phyloP scores from a whole-genome alignment of 2,888 invertebrate genomes.

The Arenicola marina region DNA sequence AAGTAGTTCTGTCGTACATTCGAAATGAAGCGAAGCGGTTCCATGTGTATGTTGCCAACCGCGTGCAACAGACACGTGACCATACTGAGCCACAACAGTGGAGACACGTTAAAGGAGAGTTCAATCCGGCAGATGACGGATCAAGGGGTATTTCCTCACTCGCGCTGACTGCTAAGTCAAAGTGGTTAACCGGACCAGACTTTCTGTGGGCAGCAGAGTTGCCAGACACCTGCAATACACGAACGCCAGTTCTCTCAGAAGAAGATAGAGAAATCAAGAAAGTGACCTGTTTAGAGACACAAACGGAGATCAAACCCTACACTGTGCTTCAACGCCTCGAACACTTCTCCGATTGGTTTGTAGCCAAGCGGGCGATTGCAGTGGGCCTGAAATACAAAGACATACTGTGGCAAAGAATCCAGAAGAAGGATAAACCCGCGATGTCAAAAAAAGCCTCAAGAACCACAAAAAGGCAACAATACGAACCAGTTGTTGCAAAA shows the following conservation, averaged over 20 bases:
- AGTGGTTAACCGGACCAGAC: slow-evolving; percentile 12
- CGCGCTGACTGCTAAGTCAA: background rate
- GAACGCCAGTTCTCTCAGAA: too few relatives aligned
- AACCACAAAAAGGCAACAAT: too few relatives aligned
- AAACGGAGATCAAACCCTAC: background rate
- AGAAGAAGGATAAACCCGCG: too few relatives aligned
- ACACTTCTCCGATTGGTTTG: slow-evolving; percentile 1
- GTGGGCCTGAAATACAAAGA: too few relatives aligned
- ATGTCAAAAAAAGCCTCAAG: too few relatives aligned
- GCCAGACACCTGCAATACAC: too few relatives aligned
- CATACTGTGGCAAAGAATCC: too few relatives aligned
- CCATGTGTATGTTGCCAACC: slow-evolving; percentile 38
- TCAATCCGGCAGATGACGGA: slow-evolving; percentile 37
- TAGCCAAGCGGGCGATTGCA: slow-evolving; percentile 1
- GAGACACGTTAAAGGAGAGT: slow-evolving; percentile 26
- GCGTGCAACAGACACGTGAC: slow-evolving; percentile 34
- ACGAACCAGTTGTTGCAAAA: too few relatives aligned
- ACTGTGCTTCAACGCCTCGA: background rate
- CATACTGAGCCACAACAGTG: slow-evolving; percentile 27
- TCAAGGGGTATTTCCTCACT: slow-evolving; percentile 21
- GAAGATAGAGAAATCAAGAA: too few relatives aligned
- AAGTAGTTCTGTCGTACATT: slow-evolving; percentile 36
- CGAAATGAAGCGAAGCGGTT: slow-evolving; percentile 33
- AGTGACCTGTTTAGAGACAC: too few relatives aligned
- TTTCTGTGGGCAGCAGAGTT: slow-evolving; percentile 3